Evolutionary conservation across 2,113 vertebrate species (phyloP).

Genomic region (Talpa occidentalis): DNA sequence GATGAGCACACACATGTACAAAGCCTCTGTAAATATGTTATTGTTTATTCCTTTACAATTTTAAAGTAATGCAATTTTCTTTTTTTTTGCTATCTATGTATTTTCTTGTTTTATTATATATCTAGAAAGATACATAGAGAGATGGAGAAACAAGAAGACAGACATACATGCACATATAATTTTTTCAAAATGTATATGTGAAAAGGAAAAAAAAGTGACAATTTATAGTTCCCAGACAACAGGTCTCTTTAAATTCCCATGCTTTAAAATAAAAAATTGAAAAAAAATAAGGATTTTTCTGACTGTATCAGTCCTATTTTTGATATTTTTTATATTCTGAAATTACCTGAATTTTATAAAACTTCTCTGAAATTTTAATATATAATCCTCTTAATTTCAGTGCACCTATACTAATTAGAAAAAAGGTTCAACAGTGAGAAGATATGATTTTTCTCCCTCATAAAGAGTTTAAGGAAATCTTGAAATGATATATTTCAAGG

Average conservation of each 20-base stretch:
- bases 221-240: not conserved
- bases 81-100: not conserved
- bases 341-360: not conserved
- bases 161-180: not conserved
- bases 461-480: conserved; percentile 59
- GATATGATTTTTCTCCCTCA: not conserved
- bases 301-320: not conserved
- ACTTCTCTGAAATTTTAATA: not conserved
- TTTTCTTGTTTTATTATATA: not conserved
- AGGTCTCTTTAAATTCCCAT: not conserved
- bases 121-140: not conserved
- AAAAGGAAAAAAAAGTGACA: not conserved
- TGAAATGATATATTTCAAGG: conserved; percentile 63
- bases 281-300: not conserved
- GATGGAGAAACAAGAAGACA: not conserved
- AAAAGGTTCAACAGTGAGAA: not conserved
- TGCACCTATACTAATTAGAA: not conserved
- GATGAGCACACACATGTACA: not conserved
- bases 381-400: not conserved
- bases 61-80: not conserved
- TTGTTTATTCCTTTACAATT: not conserved
- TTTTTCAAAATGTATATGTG: not conserved
- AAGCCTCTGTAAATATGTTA: not conserved
- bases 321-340: not conserved
- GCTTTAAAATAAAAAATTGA: not conserved